A percentile compares a stretch with the other conserved stretches of the same genome.
These are phyloP conservation scores for Ditula angustiorana DNA, from an alignment of 2,888 invertebrate genomes.

Conservation along the genomic window DNA sequence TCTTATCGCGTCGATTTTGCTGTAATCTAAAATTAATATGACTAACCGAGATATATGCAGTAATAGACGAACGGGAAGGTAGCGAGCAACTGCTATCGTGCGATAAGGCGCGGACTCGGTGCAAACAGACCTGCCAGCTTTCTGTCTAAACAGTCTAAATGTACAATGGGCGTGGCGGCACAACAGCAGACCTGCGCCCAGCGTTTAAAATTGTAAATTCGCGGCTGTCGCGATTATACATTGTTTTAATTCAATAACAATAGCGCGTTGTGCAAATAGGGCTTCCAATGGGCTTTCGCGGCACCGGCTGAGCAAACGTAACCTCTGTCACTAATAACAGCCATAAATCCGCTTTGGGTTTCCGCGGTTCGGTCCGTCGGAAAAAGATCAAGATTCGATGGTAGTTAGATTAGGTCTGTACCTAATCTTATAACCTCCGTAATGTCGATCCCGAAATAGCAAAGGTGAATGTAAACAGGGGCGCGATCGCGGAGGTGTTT, in stretches of 20 bases:
- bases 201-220: slow-evolving; percentile 5
- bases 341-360: slow-evolving; percentile 7
- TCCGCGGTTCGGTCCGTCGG: neutral
- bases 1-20: neutral
- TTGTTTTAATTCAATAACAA: slow-evolving; percentile 17
- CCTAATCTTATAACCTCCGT: neutral
- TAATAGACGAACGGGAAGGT: neutral
- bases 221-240: neutral
- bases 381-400: no score
- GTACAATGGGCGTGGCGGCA: neutral
- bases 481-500: neutral
- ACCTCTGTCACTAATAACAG: slow-evolving; percentile 21
- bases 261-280: slow-evolving; percentile 7
- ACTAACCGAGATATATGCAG: neutral
- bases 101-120: neutral
- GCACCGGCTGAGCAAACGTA: slow-evolving; percentile 22
- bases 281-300: neutral
- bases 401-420: no score
- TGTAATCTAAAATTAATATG: slow-evolving; percentile 8
- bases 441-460: neutral
- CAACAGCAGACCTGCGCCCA: neutral
- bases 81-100: slow-evolving; percentile 1
- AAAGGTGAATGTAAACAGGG: neutral
- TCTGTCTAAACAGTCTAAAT: neutral
- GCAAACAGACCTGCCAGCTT: neutral